A percentile compares a stretch with the other conserved stretches of the same genome.
Conservation (phyloP, 1,140 invertebrate species). For the Aleiodes sp. region DNA sequence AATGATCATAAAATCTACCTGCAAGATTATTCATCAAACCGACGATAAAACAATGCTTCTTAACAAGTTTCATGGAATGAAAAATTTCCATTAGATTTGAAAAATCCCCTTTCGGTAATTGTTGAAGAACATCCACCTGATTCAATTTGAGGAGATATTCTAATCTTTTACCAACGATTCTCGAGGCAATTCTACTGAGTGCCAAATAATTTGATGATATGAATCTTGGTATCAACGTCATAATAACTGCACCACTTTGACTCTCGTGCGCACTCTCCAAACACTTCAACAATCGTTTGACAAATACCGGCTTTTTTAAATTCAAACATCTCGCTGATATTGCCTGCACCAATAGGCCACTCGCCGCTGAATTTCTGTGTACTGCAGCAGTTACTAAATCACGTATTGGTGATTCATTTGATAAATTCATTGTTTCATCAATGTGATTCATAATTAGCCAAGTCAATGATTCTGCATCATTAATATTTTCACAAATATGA, state of each 20-base stretch:
- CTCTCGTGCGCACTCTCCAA: slow-evolving; percentile 74
- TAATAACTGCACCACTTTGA: slow-evolving; percentile 73
- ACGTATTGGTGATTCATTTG: slow-evolving; percentile 71
- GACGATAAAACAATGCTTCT: slow-evolving; percentile 69
- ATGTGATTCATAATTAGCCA: slow-evolving; percentile 83
- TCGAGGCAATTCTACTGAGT: slow-evolving; percentile 69
- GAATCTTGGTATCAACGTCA: slow-evolving; percentile 71
- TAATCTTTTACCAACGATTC: slow-evolving; percentile 71
- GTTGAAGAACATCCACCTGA: slow-evolving; percentile 64
- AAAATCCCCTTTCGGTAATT: slow-evolving; percentile 71
- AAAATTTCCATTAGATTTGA: slow-evolving; percentile 68
- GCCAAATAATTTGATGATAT: slow-evolving; percentile 70
- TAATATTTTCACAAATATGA: slow-evolving; percentile 76
- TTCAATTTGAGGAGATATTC: slow-evolving; percentile 72
- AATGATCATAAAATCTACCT: slow-evolving; percentile 65
- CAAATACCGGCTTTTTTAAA: slow-evolving; percentile 64
- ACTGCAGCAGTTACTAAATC: slow-evolving; percentile 72
- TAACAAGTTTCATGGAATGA: slow-evolving; percentile 63
- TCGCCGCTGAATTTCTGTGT: slow-evolving; percentile 73
- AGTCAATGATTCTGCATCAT: slow-evolving; percentile 76
- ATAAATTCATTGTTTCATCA: slow-evolving; percentile 72
- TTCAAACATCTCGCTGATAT: slow-evolving; percentile 70
- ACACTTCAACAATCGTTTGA: slow-evolving; percentile 69
- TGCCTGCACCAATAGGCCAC: slow-evolving; percentile 77
- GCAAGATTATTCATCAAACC: slow-evolving; percentile 71